Evolutionary conservation across 2,797 vertebrate genomes (phyloP).

Genomic region (Diceros bicornis): DNA sequence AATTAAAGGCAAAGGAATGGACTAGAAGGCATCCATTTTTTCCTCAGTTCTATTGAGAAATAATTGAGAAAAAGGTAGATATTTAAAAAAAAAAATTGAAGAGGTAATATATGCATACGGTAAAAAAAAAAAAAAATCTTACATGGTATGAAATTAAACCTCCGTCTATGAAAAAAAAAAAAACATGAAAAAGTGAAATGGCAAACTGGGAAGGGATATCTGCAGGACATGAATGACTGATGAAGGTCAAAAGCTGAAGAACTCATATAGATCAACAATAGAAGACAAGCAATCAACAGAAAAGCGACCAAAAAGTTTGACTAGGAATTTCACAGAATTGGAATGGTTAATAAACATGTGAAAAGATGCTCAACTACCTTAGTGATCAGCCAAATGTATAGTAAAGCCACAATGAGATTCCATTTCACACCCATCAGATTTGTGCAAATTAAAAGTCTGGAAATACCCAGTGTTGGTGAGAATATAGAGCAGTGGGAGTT

Average conservation of each 20-base stretch:
- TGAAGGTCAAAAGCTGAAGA: background rate
- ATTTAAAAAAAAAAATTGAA: background rate
- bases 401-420: too few species aligned
- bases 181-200: background rate
- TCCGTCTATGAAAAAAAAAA: background rate
- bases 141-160: background rate
- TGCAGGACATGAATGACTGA: too few species aligned
- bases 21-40: background rate
- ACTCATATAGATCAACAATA: background rate
- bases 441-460: background rate
- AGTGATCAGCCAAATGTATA: too few species aligned
- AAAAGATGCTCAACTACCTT: too few species aligned
- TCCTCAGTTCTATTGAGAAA: too few species aligned
- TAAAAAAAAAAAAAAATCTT: background rate
- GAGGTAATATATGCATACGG: too few species aligned
- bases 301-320: background rate
- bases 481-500: background rate
- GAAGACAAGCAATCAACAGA: background rate
- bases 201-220: background rate
- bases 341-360: too few species aligned
- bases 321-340: too few species aligned
- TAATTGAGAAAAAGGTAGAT: too few species aligned
- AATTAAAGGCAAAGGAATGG: background rate
- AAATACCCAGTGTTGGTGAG: background rate
- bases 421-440: background rate